These are phyloP conservation scores for Eilema depressum DNA, from an alignment of 2,888 invertebrate genomes.

Conservation along the genomic window DNA sequence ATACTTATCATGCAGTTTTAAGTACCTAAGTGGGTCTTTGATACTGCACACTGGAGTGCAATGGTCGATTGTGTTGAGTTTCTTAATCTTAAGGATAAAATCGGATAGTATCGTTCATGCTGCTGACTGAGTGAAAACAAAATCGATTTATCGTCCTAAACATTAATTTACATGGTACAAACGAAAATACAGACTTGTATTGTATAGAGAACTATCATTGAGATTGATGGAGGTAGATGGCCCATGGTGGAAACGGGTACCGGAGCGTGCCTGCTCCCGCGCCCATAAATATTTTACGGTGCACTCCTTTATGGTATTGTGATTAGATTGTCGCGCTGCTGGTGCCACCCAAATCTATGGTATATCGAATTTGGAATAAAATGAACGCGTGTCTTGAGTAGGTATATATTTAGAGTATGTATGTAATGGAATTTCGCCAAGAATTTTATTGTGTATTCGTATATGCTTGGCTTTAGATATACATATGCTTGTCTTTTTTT, in stretches of 20 bases:
- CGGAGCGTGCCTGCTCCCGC: conserved; percentile 74
- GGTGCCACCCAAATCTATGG: conserved; percentile 70
- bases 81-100: conserved; percentile 10
- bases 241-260: conserved; percentile 65
- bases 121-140: neutral
- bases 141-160: conserved; percentile 31
- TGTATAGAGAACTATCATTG: conserved; percentile 46
- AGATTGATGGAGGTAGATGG: conserved; percentile 59
- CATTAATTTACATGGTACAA: conserved; percentile 42
- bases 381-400: conserved; percentile 55
- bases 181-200: conserved; percentile 40
- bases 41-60: conserved; percentile 10
- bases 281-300: conserved; percentile 80
- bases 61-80: conserved; percentile 8
- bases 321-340: conserved; percentile 76
- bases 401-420: conserved; percentile 52
- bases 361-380: conserved; percentile 75
- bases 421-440: conserved; percentile 47
- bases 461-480: conserved; percentile 30
- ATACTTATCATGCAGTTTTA: conserved; percentile 31
- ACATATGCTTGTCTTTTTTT: conserved; percentile 19
- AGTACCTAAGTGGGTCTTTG: conserved; percentile 9
- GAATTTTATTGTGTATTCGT: conserved; percentile 36
- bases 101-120: neutral
- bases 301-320: conserved; percentile 78